A percentile compares a stretch with the other conserved stretches of the same genome.
Evolutionary conservation across 1,140 invertebrate species (phyloP).

Genomic region (Nasonia vitripennis): DNA sequence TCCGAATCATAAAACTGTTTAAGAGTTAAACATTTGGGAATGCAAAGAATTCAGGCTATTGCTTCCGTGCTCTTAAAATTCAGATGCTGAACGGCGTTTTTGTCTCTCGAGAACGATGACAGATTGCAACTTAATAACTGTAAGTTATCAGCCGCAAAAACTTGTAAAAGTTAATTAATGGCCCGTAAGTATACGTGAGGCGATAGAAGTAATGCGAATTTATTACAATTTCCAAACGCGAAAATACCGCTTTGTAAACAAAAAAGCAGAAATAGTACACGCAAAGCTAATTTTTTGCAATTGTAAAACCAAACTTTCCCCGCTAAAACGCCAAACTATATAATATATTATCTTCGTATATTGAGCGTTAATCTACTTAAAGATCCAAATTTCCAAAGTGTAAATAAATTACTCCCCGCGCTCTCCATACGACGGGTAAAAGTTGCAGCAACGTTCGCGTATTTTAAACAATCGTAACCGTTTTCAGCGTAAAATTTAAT

Average conservation of each 20-base stretch:
- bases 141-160: neutral
- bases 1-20: neutral
- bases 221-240: neutral
- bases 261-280: neutral
- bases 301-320: neutral
- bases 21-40: neutral
- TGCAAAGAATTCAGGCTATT: neutral
- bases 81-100: too few species aligned
- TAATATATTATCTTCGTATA: neutral
- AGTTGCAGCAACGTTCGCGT: neutral
- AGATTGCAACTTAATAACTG: neutral
- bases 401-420: neutral
- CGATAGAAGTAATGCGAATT: neutral
- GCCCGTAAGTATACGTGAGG: too few species aligned
- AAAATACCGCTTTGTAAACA: neutral
- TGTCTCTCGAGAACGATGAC: neutral
- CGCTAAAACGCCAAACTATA: neutral
- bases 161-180: neutral
- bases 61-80: too few species aligned
- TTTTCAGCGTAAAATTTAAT: too few species aligned
- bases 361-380: neutral
- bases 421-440: neutral
- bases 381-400: neutral
- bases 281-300: neutral
- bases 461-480: neutral